Evolutionary conservation across 1,140 invertebrate genomes (phyloP).

Genomic region (Lordiphosa mommai): DNA sequence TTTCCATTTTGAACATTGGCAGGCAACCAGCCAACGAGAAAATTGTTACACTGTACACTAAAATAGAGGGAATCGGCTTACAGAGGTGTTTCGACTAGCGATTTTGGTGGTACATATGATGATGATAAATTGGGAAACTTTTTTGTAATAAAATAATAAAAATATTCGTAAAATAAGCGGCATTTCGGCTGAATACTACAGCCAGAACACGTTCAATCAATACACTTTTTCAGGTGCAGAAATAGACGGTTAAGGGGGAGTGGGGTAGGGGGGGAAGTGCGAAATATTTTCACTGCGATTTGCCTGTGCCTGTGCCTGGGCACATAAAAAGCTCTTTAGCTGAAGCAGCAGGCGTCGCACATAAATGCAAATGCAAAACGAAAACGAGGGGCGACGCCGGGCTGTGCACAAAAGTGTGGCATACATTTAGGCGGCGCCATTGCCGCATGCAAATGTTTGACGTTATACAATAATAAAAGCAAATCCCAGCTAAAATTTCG

Average conservation of each 20-base stretch:
- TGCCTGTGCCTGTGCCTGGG: conserved; percentile 34
- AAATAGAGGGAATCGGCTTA: no score
- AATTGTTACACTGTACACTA: no score
- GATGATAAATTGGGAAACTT: no score
- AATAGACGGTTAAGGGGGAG: conserved; percentile 30
- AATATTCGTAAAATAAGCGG: no score
- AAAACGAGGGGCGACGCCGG: not conserved
- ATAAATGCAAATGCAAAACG: conserved; percentile 72
- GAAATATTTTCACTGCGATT: conserved; percentile 71
- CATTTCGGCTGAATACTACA: no score
- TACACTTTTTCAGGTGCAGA: conserved; percentile 11
- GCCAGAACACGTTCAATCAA: not conserved
- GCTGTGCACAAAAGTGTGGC: conserved; percentile 48
- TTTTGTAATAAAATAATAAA: not conserved
- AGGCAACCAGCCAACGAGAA: no score
- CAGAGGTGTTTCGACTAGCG: no score
- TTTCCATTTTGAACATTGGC: conserved; percentile 19
- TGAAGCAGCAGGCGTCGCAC: conserved; percentile 47
- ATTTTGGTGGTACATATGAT: no score
- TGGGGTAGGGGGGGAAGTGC: conserved; percentile 63
- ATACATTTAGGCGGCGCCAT: conserved; percentile 62
- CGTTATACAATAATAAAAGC: conserved; percentile 66
- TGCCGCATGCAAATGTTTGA: conserved; percentile 69
- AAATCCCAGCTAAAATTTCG: conserved; percentile 40
- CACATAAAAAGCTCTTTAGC: conserved; percentile 15